These are phyloP conservation scores for Noctilio leporinus DNA, from an alignment of 2,113 vertebrate species.

Conservation along the genomic window DNA sequence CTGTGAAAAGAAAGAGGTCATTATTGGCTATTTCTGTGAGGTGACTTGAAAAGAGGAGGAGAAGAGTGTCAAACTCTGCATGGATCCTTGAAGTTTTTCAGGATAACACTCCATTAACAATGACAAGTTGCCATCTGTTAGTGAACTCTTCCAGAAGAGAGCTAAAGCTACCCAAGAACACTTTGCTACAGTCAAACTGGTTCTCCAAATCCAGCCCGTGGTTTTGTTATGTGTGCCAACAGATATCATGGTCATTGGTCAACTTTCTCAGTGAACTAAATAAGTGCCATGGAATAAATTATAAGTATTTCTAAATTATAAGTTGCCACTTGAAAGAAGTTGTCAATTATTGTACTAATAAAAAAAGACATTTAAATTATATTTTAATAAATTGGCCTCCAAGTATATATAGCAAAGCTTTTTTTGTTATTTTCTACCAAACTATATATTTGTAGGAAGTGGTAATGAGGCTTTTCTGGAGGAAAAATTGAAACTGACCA, in stretches of 20 bases:
- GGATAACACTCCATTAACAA: slow-evolving; percentile 70
- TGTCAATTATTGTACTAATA: slow-evolving; percentile 35
- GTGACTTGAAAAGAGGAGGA: slow-evolving; percentile 70
- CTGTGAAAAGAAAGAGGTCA: slow-evolving; percentile 73
- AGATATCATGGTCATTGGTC: not conserved
- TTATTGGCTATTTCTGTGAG: slow-evolving; percentile 73
- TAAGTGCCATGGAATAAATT: slow-evolving; percentile 33
- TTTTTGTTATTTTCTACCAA: not conserved
- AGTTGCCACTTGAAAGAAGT: slow-evolving; percentile 22
- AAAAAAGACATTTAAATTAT: slow-evolving; percentile 23
- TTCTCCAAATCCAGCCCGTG: slow-evolving; percentile 35
- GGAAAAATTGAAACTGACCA: slow-evolving; percentile 13
- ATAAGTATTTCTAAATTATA: slow-evolving; percentile 40
- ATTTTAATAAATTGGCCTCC: slow-evolving; percentile 4
- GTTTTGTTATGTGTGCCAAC: slow-evolving; percentile 18
- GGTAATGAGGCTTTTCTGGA: not conserved
- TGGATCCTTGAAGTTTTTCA: slow-evolving; percentile 68
- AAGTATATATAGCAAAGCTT: not conserved
- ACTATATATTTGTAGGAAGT: not conserved
- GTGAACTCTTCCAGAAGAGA: slow-evolving; percentile 75
- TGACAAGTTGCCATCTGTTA: slow-evolving; percentile 79
- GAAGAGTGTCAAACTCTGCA: slow-evolving; percentile 61
- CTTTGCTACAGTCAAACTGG: slow-evolving; percentile 60
- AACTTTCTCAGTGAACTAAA: slow-evolving; percentile 45
- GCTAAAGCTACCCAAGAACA: slow-evolving; percentile 59